phyloP scores from a whole-genome alignment of 2,113 vertebrate genomes.

The Furnarius figulus region DNA sequence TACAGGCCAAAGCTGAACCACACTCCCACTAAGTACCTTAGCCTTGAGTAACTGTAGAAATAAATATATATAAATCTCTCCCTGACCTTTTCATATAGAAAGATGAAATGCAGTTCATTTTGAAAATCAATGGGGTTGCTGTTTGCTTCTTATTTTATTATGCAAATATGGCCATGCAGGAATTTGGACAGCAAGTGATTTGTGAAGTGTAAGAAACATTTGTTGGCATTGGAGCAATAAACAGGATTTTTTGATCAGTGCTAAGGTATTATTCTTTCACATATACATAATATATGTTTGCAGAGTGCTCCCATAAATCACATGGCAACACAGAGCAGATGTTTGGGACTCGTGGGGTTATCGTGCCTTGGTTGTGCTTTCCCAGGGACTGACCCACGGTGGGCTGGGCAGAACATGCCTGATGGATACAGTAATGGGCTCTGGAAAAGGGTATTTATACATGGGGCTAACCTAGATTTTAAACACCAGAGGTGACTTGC shows the following conservation, averaged over 20 bases:
- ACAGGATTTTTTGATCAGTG: not conserved
- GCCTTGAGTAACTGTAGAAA: not conserved
- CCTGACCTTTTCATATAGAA: not conserved
- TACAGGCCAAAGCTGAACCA: not conserved
- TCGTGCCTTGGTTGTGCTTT: not conserved
- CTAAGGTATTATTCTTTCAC: not conserved
- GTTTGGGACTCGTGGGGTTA: conserved; percentile 8
- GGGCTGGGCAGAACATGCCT: conserved; percentile 53
- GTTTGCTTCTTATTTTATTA: not conserved
- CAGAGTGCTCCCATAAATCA: conserved; percentile 16
- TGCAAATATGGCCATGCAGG: not conserved
- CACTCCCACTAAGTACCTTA: not conserved
- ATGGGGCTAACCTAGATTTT: not conserved
- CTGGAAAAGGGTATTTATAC: conserved; percentile 50
- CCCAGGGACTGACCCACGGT: not conserved
- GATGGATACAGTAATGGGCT: conserved; percentile 11
- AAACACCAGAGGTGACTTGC: conserved; percentile 23
- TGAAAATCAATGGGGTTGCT: not conserved
- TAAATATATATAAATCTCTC: not conserved
- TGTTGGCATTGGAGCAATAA: not conserved
- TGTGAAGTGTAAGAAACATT: not conserved
- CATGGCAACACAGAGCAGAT: conserved; percentile 57
- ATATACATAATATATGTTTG: not conserved
- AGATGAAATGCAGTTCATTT: not conserved
- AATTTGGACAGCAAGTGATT: not conserved